These are phyloP conservation scores for Philotrypesis tridentata DNA, from an alignment of 1,140 invertebrate species.

Conservation along the genomic window DNA sequence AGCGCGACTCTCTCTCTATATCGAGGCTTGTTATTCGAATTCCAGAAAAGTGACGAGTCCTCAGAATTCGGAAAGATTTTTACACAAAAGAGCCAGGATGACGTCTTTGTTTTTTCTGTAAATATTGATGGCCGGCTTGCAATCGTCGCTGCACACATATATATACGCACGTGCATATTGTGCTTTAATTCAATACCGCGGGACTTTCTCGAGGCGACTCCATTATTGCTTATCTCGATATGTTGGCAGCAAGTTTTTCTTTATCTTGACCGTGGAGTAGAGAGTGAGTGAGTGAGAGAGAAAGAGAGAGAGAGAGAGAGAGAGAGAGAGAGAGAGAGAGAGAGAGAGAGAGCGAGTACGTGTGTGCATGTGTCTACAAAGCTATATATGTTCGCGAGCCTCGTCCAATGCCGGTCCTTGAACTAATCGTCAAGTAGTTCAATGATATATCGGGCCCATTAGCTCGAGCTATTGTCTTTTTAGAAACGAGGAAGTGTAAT, in stretches of 20 bases:
- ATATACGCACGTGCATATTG: neutral
- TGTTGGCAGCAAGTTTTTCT: neutral
- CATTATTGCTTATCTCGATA: neutral
- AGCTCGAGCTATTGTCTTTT: conserved; percentile 23
- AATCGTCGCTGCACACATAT: no score
- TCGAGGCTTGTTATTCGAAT: neutral
- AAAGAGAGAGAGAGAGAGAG: no score
- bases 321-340: neutral
- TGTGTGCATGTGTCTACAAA: no score
- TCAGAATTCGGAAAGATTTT: neutral
- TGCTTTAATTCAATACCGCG: neutral
- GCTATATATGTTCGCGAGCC: neutral
- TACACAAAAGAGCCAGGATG: neutral
- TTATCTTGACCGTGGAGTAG: neutral
- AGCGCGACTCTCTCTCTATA: no score
- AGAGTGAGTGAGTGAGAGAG: no score
- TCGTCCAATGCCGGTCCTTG: conserved; percentile 29
- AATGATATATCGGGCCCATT: conserved; percentile 23
- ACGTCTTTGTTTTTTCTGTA: neutral
- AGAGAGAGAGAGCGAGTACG: no score
- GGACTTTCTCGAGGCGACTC: neutral
- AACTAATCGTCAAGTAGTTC: conserved; percentile 28
- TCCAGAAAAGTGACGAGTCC: conserved; percentile 1
- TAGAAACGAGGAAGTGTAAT: conserved; percentile 35
- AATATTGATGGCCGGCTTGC: neutral